Base-by-base conservation (phyloP, 2,888 invertebrate genomes). In the Rhagonycha fulva region DNA sequence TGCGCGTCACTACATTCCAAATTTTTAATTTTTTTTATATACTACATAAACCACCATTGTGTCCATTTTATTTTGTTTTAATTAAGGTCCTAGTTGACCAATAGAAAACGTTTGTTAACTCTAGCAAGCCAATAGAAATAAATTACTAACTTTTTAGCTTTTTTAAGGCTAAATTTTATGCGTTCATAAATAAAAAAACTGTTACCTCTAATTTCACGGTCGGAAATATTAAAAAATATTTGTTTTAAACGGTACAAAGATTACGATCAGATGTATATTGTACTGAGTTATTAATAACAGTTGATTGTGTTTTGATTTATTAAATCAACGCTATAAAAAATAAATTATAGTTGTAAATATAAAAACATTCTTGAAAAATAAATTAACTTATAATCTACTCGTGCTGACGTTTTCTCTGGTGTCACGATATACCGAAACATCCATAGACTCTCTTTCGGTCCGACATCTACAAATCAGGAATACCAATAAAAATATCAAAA, bases 361-460 rank as follows among this genome's bases (percentile, higher is more conserved):
- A 4, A 26, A 26, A 26, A 2, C 2, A 24, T 24, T 24, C 7
- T 26, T 26, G 4, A 26, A 26, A 26, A 26, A 26, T 3, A 26
- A 26, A 28, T 32, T 47, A n/a, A n/a, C 47, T 47, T 47, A 47
- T 47, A 47, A 47, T 47, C 47, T 47, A 47, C 47, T 47, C 5
- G 47, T 47, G n/a, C n/a, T n/a, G n/a, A n/a, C 47, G n/a, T 9
- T 47, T 0, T n/a, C n/a, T 47, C 47, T 47, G 0, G 47, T 47
- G 7, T 47, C 47, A 9, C 89, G 87, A 81, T 90, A 91, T 2
- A 88, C 88, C 0, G 94, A 93, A 60, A 95, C 85, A 81, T 94
- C 92, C 68, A 85, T 83, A 80, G 83, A 83, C 62, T 30, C 77
- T 62, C 72, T 79, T 19, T 80, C 47, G 19, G 78, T 75, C 32